Conservation (phyloP, 2,888 invertebrate species). For the Xestobium rufovillosum region DNA sequence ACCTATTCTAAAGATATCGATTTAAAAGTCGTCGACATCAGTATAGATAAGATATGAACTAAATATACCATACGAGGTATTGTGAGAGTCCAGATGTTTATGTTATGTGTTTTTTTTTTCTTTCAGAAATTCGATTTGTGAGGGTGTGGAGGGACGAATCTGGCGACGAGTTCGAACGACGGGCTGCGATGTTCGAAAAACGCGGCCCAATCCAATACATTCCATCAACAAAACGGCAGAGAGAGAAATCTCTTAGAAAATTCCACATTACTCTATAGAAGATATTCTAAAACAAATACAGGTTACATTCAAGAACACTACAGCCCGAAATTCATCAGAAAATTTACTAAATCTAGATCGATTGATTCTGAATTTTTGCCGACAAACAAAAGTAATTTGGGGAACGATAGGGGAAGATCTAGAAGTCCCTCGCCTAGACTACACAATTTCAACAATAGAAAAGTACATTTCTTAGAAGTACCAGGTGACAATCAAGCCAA, state of each 20-base stretch:
- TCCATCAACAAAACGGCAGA: conserved; percentile 28
- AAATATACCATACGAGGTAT: too few species aligned
- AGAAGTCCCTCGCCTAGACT: conserved; percentile 2
- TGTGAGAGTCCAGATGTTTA: too few species aligned
- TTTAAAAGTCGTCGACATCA: too few species aligned
- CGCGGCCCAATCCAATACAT: conserved; percentile 36
- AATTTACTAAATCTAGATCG: conserved; percentile 25
- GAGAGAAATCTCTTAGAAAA: conserved; percentile 23
- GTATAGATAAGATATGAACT: too few species aligned
- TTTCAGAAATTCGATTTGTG: too few species aligned
- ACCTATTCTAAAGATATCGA: too few species aligned
- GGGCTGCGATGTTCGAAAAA: conserved; percentile 41
- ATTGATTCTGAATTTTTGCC: conserved; percentile 21
- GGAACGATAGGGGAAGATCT: too few species aligned
- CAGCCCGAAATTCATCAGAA: conserved; percentile 31
- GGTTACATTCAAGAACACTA: conserved; percentile 40
- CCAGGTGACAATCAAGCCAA: conserved; percentile 4
- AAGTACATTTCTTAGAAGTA: conserved; percentile 15
- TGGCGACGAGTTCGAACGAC: conserved; percentile 16
- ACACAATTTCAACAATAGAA: too few species aligned
- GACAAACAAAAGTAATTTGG: too few species aligned
- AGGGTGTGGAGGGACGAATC: too few species aligned
- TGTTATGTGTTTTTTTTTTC: too few species aligned
- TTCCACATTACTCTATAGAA: conserved; percentile 29
- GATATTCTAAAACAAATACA: conserved; percentile 19